These are phyloP conservation scores for Epizoanthus scotinus DNA, from an alignment of 92 coral and sea anemone species.

Conservation along the genomic window DNA sequence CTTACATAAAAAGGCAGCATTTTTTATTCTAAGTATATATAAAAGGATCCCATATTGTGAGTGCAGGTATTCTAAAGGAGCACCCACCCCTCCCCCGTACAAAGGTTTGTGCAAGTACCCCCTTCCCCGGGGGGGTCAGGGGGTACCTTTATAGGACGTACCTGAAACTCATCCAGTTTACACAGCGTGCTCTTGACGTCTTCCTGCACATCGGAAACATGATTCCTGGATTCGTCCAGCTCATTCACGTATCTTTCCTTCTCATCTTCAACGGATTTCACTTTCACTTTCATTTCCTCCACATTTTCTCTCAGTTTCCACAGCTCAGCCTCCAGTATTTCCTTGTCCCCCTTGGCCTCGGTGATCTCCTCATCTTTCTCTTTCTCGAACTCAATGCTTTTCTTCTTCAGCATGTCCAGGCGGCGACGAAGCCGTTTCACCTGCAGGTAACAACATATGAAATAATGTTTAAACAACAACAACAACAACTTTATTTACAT, in stretches of 20 bases:
- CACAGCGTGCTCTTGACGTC: slow-evolving; percentile 64
- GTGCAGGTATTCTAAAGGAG: too few species aligned
- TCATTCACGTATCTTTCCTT: slow-evolving; percentile 66
- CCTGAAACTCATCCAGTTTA: slow-evolving; percentile 58
- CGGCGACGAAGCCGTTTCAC: slow-evolving; percentile 69
- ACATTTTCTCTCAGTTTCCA: slow-evolving; percentile 69
- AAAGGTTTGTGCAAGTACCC: too few species aligned
- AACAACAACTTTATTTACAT: too few species aligned
- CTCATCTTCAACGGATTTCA: slow-evolving; percentile 64
- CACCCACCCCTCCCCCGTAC: too few species aligned
- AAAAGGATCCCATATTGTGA: too few species aligned
- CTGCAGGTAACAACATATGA: neutral
- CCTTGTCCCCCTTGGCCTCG: slow-evolving; percentile 66
- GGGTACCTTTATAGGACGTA: neutral
- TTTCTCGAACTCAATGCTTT: slow-evolving; percentile 70
- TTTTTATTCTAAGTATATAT: too few species aligned
- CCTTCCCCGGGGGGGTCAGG: too few species aligned
- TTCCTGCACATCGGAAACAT: slow-evolving; percentile 54
- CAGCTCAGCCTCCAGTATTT: slow-evolving; percentile 63
- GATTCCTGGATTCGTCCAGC: slow-evolving; percentile 58
- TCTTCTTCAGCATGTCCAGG: slow-evolving; percentile 66
- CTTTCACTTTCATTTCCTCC: slow-evolving; percentile 62
- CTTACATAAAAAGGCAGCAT: too few species aligned
- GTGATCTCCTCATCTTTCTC: slow-evolving; percentile 74
- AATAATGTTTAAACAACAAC: neutral